Conservation (phyloP, 23 tunicate genomes). For the Halocynthia aurantium region DNA sequence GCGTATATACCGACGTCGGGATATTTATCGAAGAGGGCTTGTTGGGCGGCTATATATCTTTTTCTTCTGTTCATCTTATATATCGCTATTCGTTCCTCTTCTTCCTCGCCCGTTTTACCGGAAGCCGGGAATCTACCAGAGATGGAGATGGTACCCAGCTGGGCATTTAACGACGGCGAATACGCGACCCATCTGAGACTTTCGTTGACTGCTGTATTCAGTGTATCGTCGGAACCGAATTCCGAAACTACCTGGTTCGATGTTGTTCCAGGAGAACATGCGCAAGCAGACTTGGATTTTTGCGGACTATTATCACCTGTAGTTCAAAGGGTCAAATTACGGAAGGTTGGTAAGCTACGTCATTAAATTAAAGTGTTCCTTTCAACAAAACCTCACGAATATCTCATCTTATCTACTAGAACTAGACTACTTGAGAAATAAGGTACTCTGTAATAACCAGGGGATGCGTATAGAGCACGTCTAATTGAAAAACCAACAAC, state of each 20-base stretch:
- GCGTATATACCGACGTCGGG: constrained; percentile 20
- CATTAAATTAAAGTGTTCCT: too few relatives aligned
- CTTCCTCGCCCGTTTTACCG: constrained; percentile 47
- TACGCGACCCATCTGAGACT: constrained; percentile 78
- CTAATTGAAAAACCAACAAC: too few relatives aligned
- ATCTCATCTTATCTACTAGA: too few relatives aligned
- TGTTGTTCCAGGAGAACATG: constrained; percentile 56
- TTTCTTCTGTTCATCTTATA: constrained; percentile 89
- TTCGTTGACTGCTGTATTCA: constrained; percentile 24
- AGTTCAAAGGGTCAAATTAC: too few relatives aligned
- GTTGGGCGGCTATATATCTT: constrained; percentile 84
- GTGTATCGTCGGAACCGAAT: too few relatives aligned
- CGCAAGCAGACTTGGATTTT: constrained; percentile 60
- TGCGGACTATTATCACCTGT: constrained; percentile 9
- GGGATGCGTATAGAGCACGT: too few relatives aligned
- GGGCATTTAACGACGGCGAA: not conserved
- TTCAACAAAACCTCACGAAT: too few relatives aligned
- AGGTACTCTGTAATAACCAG: too few relatives aligned
- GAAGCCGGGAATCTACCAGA: constrained; percentile 7
- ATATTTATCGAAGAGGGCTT: constrained; percentile 14
- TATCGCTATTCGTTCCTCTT: constrained; percentile 74
- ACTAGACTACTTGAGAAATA: too few relatives aligned
- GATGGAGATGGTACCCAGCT: constrained; percentile 4
- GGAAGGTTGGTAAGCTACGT: too few relatives aligned
- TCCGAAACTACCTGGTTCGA: not conserved